These are phyloP conservation scores for Colletes latitarsis DNA, from an alignment of 1,140 invertebrate species.

Conservation along the genomic window DNA sequence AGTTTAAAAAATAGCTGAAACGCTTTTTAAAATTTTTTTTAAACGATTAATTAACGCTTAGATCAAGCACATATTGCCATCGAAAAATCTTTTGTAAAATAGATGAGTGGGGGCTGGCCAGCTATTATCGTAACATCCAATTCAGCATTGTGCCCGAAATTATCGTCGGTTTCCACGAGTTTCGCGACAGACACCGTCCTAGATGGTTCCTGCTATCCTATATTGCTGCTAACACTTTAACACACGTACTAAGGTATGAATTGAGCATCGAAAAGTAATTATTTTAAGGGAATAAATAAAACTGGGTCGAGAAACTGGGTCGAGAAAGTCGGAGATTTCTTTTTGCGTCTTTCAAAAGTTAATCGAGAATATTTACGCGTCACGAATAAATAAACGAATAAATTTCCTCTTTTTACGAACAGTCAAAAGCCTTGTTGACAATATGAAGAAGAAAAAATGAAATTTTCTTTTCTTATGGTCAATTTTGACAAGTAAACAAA, in stretches of 20 bases:
- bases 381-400: too few relatives aligned
- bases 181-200: slow-evolving; percentile 50
- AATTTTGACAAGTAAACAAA: too few relatives aligned
- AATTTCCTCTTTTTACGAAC: too few relatives aligned
- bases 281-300: background rate
- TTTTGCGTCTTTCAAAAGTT: too few relatives aligned
- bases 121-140: slow-evolving; percentile 71
- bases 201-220: slow-evolving; percentile 44
- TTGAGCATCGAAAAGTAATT: background rate
- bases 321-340: too few relatives aligned
- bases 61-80: background rate
- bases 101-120: slow-evolving; percentile 59
- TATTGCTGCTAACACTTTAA: slow-evolving; percentile 16
- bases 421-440: too few relatives aligned
- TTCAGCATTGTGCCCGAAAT: slow-evolving; percentile 65
- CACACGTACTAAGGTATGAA: slow-evolving; percentile 30
- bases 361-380: too few relatives aligned
- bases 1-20: too few relatives aligned
- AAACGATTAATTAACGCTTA: background rate
- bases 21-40: background rate
- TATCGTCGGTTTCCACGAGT: slow-evolving; percentile 60
- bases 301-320: too few relatives aligned
- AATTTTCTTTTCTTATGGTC: too few relatives aligned
- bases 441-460: too few relatives aligned
- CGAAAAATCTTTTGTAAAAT: slow-evolving; percentile 54